Evolutionary conservation across 2,113 vertebrate genomes (phyloP).

Genomic region (Oostethus manadensis): DNA sequence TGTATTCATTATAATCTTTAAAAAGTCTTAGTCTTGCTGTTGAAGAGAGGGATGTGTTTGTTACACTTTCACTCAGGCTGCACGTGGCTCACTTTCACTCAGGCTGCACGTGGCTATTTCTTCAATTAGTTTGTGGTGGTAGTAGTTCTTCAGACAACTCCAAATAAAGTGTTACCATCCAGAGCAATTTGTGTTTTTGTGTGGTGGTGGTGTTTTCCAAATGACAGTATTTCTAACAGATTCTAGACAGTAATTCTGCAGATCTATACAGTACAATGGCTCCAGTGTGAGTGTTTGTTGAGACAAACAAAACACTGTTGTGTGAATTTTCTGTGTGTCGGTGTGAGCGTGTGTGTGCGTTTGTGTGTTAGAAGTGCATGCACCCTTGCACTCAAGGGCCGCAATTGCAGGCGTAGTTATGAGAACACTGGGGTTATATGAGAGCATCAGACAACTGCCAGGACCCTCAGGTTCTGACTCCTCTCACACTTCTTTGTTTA

Average conservation of each 20-base stretch:
- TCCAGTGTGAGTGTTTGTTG: conserved; percentile 62
- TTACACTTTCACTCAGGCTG: no score
- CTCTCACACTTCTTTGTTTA: conserved; percentile 16
- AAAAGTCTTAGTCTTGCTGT: no score
- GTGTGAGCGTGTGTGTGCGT: conserved; percentile 40
- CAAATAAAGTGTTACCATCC: no score
- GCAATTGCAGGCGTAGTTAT: conserved; percentile 61
- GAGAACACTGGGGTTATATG: conserved; percentile 66
- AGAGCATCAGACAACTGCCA: conserved; percentile 68
- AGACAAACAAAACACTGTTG: conserved; percentile 67
- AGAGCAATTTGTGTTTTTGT: conserved; percentile 32
- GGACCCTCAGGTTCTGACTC: conserved; percentile 39
- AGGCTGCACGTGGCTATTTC: no score
- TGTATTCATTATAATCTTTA: no score
- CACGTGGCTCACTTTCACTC: no score
- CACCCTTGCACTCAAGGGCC: conserved; percentile 55
- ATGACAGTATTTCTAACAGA: conserved; percentile 40
- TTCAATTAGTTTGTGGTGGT: no score
- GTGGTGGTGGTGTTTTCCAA: conserved; percentile 30
- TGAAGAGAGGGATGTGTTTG: no score
- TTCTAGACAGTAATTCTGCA: conserved; percentile 52
- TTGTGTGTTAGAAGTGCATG: conserved; percentile 47
- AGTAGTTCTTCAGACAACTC: no score
- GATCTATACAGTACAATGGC: conserved; percentile 66
- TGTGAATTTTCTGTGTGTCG: conserved; percentile 26